These are phyloP conservation scores for Hirundo rustica DNA, from an alignment of 2,797 vertebrate genomes.

Conservation along the genomic window DNA sequence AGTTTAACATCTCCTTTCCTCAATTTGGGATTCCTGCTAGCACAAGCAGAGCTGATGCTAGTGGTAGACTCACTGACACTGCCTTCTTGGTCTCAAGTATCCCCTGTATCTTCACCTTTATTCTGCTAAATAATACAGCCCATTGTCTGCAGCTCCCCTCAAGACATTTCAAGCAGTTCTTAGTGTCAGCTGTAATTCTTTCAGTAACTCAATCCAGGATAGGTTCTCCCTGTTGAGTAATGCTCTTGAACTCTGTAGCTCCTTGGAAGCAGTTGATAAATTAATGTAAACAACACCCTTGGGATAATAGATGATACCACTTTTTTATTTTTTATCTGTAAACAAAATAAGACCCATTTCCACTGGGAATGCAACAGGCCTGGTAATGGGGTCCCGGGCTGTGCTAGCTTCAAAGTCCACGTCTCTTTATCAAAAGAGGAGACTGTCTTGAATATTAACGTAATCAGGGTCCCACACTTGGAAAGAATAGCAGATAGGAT, in stretches of 20 bases:
- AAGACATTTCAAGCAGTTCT: conserved; percentile 89
- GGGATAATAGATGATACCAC: conserved; percentile 60
- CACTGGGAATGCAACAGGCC: conserved; percentile 61
- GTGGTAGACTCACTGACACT: conserved; percentile 75
- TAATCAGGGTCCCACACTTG: neutral
- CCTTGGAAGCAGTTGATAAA: conserved; percentile 78
- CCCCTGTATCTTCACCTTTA: conserved; percentile 84
- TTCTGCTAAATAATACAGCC: conserved; percentile 82
- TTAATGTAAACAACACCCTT: conserved; percentile 76
- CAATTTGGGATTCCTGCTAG: neutral
- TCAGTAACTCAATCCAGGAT: conserved; percentile 84
- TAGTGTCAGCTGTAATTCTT: conserved; percentile 91
- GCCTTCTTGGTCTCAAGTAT: conserved; percentile 79
- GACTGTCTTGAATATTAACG: neutral
- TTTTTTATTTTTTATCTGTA: conserved; percentile 81
- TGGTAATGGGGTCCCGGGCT: conserved; percentile 1
- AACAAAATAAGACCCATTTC: conserved; percentile 77
- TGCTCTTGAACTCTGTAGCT: conserved; percentile 74
- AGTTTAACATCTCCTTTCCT: neutral
- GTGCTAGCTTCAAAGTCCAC: neutral
- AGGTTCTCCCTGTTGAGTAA: conserved; percentile 76
- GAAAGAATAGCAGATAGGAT: neutral
- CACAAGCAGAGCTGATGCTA: neutral
- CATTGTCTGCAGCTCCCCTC: conserved; percentile 84
- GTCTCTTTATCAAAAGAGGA: neutral